phyloP scores from a whole-genome alignment of 2,888 invertebrate genomes.

The Chloroclysta siterata region DNA sequence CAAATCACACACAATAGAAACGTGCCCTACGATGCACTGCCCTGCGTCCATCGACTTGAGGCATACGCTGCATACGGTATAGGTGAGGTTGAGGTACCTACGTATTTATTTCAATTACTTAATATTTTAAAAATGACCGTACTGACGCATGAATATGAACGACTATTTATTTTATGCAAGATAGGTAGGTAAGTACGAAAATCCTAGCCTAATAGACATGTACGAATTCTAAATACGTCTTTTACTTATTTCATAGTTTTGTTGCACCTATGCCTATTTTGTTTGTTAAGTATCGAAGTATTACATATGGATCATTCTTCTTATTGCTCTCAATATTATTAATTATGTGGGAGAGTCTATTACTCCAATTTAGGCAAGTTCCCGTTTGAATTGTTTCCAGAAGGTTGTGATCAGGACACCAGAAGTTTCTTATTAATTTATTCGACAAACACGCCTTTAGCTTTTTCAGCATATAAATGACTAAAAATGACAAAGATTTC shows the following conservation, averaged over 20 bases:
- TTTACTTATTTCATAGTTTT: not conserved
- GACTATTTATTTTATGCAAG: too few relatives aligned
- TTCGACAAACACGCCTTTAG: constrained; percentile 52
- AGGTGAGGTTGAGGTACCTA: too few relatives aligned
- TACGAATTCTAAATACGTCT: too few relatives aligned
- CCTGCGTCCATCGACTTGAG: too few relatives aligned
- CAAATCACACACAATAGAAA: too few relatives aligned
- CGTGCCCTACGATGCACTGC: too few relatives aligned
- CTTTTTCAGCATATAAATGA: constrained; percentile 62
- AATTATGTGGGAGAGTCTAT: constrained; percentile 55
- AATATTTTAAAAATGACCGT: too few relatives aligned
- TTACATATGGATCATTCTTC: constrained; percentile 44
- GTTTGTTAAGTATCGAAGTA: constrained; percentile 48
- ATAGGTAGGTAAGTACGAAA: too few relatives aligned
- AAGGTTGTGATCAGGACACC: constrained; percentile 63
- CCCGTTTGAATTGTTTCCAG: constrained; percentile 57
- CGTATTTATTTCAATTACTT: too few relatives aligned
- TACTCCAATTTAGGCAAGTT: constrained; percentile 62
- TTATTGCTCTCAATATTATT: constrained; percentile 54
- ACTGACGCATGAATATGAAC: too few relatives aligned
- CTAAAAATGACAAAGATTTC: constrained; percentile 56
- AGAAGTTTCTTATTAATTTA: constrained; percentile 59
- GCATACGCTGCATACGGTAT: too few relatives aligned
- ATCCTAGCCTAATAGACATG: too few relatives aligned
- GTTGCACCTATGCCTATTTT: not conserved